Conservation (phyloP, 2,888 invertebrate genomes). For the Orthosia gracilis region DNA sequence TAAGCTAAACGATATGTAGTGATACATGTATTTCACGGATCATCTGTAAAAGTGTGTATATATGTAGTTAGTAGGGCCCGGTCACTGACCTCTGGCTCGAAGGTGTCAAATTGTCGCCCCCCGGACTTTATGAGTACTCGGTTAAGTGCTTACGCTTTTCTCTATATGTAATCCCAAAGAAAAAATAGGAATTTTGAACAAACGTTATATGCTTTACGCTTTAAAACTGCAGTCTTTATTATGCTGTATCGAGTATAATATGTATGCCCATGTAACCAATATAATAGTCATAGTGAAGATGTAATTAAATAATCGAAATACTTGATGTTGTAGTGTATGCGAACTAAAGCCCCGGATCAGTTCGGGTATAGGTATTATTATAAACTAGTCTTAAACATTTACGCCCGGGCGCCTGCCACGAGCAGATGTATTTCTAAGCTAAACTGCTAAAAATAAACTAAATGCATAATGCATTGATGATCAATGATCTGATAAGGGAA, state of each 20-base stretch:
- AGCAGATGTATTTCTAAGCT: conserved; percentile 69
- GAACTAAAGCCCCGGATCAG: conserved; percentile 74
- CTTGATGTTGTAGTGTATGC: conserved; percentile 83
- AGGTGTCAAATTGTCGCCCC: conserved; percentile 66
- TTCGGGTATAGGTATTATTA: conserved; percentile 83
- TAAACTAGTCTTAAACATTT: conserved; percentile 82
- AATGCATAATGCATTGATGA: conserved; percentile 55
- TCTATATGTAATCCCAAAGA: conserved; percentile 78
- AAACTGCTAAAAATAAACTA: conserved; percentile 64
- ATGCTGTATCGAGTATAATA: conserved; percentile 72
- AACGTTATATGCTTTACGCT: conserved; percentile 80
- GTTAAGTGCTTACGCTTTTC: conserved; percentile 58
- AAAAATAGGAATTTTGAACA: conserved; percentile 87
- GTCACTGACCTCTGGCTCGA: conserved; percentile 10
- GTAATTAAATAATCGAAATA: conserved; percentile 78
- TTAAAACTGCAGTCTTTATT: conserved; percentile 72
- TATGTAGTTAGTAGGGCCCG: conserved; percentile 34
- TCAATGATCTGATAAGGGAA: conserved; percentile 67
- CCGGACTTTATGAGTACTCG: conserved; percentile 48
- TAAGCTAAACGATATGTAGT: conserved; percentile 39
- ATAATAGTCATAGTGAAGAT: conserved; percentile 77
- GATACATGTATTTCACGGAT: neutral
- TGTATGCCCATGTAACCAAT: conserved; percentile 80
- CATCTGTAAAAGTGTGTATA: conserved; percentile 36
- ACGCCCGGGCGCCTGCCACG: conserved; percentile 71